Conservation (phyloP, 2,888 invertebrate species). For the Phyllotreta cruciferae region DNA sequence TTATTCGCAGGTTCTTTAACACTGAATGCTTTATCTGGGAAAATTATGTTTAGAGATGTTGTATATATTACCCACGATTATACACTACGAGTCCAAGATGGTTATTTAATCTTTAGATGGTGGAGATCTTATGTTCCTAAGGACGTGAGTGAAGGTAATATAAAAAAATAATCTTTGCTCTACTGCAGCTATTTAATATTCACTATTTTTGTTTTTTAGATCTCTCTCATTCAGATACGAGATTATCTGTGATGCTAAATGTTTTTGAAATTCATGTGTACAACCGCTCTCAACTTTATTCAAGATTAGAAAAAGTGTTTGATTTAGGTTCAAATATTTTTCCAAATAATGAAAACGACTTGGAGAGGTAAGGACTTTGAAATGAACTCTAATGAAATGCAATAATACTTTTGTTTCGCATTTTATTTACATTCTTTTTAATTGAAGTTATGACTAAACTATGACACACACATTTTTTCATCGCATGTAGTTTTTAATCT, state of each 20-base stretch:
- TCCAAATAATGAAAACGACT: constrained; percentile 60
- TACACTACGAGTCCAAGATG: constrained; percentile 92
- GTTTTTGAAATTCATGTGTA: constrained; percentile 95
- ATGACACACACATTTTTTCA: not conserved
- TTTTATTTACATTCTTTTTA: constrained; percentile 10
- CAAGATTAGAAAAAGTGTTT: constrained; percentile 85
- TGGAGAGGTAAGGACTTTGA: constrained; percentile 43
- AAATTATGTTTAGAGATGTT: constrained; percentile 97
- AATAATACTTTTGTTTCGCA: not conserved
- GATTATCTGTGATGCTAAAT: constrained; percentile 88
- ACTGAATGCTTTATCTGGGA: constrained; percentile 94
- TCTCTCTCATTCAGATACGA: constrained; percentile 92
- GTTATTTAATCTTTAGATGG: constrained; percentile 97
- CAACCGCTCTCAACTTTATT: constrained; percentile 88
- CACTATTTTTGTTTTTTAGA: constrained; percentile 63
- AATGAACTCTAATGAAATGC: not conserved
- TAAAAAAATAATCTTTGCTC: not conserved
- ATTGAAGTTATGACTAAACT: too few relatives aligned
- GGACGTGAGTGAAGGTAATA: constrained; percentile 89
- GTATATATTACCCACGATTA: constrained; percentile 94
- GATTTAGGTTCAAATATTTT: constrained; percentile 82
- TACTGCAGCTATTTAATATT: constrained; percentile 1
- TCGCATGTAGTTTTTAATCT: too few relatives aligned
- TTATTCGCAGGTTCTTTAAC: constrained; percentile 84
- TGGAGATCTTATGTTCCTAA: constrained; percentile 96